Percentiles rank a stretch among this genome's conserved stretches.
Conservation (phyloP, 2,113 vertebrate genomes). For the Pheucticus melanocephalus region DNA sequence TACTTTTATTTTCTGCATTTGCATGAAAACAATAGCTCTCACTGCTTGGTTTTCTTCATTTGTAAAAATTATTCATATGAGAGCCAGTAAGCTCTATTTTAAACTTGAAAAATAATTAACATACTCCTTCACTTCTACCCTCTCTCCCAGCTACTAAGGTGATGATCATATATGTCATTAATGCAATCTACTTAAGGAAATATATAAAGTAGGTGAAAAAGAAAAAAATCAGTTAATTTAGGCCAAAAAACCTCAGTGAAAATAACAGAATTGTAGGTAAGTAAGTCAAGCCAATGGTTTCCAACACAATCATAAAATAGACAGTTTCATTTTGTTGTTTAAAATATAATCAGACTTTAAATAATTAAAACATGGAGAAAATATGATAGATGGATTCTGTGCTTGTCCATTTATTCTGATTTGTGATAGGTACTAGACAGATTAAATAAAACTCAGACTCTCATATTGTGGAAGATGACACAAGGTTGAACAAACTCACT, state of each 20-base stretch:
- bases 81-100: neutral
- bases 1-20: neutral
- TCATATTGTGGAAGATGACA: neutral
- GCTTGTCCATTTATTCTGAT: neutral
- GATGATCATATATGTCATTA: neutral
- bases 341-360: neutral
- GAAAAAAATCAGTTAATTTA: neutral
- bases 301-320: neutral
- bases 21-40: neutral
- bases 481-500: neutral
- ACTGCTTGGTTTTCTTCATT: neutral
- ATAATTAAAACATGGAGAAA: neutral
- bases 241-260: neutral
- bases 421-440: neutral
- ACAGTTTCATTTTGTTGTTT: neutral
- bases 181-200: neutral
- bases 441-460: neutral
- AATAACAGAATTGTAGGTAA: neutral
- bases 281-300: neutral
- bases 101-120: neutral
- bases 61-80: neutral
- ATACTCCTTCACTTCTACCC: neutral
- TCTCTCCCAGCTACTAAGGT: neutral
- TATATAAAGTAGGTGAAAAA: neutral
- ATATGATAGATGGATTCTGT: neutral